phyloP scores from a whole-genome alignment of 2,888 invertebrate species.

The Morpho helenor region DNA sequence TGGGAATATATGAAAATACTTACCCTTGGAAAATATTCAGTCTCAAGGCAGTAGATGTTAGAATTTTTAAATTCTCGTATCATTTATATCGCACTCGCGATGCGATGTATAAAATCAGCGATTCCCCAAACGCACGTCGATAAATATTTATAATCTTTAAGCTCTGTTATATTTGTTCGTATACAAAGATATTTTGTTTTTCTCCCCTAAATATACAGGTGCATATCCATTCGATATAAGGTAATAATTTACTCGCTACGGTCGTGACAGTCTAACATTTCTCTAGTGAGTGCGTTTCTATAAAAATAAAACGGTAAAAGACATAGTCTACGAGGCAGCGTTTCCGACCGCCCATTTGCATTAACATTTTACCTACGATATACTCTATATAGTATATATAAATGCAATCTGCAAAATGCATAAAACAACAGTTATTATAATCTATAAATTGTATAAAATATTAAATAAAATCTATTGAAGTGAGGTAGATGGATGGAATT shows the following conservation, averaged over 20 bases:
- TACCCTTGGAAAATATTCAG: conserved; percentile 58
- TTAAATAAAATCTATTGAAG: conserved; percentile 81
- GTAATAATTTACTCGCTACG: conserved; percentile 51
- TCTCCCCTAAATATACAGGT: conserved; percentile 45
- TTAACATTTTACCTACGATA: conserved; percentile 74
- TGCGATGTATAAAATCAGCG: conserved; percentile 29
- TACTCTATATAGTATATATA: conserved; percentile 77
- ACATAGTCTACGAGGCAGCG: conserved; percentile 62
- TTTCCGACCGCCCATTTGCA: conserved; percentile 70
- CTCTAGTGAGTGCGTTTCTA: conserved; percentile 68
- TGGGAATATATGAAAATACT: conserved; percentile 41
- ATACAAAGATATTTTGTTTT: conserved; percentile 66
- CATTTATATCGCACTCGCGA: conserved; percentile 15
- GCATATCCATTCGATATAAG: conserved; percentile 46
- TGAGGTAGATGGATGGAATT: conserved; percentile 88
- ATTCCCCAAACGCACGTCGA: conserved; percentile 52
- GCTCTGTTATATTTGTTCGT: conserved; percentile 77
- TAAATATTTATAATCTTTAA: conserved; percentile 60
- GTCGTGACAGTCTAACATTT: conserved; percentile 55
- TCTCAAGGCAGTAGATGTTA: conserved; percentile 52
- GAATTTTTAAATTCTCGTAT: conserved; percentile 22
- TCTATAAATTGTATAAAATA: conserved; percentile 80
- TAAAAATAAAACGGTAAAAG: conserved; percentile 41
- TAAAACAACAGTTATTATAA: conserved; percentile 77
- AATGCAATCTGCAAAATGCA: conserved; percentile 79